Evolutionary conservation across 2,888 invertebrate species (phyloP), one percentile per base, ranked within the genome.

Genomic region (Drosophila siamana): DNA sequence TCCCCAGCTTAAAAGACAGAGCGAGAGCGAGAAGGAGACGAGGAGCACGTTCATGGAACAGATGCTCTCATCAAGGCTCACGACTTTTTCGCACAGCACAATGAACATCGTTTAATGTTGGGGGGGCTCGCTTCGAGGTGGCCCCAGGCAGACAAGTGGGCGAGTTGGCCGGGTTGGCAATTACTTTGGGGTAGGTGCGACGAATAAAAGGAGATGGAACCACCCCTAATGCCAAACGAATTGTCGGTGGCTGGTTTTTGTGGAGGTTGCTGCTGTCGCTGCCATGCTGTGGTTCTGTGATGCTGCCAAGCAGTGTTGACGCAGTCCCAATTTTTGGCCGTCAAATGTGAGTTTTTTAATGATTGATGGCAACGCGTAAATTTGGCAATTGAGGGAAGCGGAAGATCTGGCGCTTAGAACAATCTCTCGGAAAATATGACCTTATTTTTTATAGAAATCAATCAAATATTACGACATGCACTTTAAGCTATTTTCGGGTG

Each of bases 221-320:
- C 82, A 78, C 40, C 66, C 79, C 67, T 69, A 78, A 82, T 78
- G 59, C 56, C 64, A 64, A 74, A 67, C 60, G 78, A 78, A 78
- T 78, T 74, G 78, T 66, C 60, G 63, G 68, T 46, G 59, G 47
- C 54, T 63, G 60, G 38, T 47, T 56, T 57, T 50, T 19, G 30
- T 30, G 41, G n/a, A n/a, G n/a, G n/a, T n/a, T n/a, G n/a, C n/a
- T n/a, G n/a, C n/a, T 28, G 36, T n/a, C 11, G 33, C 28, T 9
- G 28, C 28, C 9, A 33, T 38, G 36, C 36, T 19, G 38, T 55
- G 33, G 33, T 26, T n/a, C n/a, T 26, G 26, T 6, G 26, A 26
- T 26, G 7, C 26, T 7, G 6, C 26, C 33, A 33, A 33, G 33
- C 33, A 33, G 33, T 33, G 33, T n/a, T 33, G 33, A 33, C 33